phyloP scores from a whole-genome alignment of 2,113 vertebrate species.

The Noturus placidus region DNA sequence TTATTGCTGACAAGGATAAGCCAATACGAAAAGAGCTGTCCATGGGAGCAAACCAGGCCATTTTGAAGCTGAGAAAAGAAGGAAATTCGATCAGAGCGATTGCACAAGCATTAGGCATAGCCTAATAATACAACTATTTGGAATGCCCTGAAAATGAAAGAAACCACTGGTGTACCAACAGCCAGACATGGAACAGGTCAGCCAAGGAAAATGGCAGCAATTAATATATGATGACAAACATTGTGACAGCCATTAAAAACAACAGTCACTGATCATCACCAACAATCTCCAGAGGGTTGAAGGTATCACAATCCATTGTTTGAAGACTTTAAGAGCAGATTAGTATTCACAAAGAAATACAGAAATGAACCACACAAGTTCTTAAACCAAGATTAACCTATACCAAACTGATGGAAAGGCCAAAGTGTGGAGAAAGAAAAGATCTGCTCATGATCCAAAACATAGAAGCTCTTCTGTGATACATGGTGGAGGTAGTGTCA shows the following conservation, averaged over 20 bases:
- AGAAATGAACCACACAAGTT: background rate
- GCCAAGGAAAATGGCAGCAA: background rate
- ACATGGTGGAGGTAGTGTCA: background rate
- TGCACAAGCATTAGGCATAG: background rate
- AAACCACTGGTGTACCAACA: background rate
- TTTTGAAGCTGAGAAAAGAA: background rate
- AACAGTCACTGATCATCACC: background rate
- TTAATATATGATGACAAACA: background rate
- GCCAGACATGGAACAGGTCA: background rate
- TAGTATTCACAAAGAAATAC: background rate
- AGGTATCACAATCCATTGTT: background rate
- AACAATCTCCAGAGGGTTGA: background rate
- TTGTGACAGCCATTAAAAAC: background rate
- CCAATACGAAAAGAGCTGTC: background rate
- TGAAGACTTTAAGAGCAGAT: background rate
- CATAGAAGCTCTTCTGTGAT: background rate
- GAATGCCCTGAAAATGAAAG: background rate
- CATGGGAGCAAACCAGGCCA: background rate
- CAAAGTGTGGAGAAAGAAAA: background rate
- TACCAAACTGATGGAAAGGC: background rate
- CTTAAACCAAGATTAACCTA: background rate
- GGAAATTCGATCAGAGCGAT: background rate
- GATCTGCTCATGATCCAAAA: background rate
- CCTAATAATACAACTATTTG: background rate
- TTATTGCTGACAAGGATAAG: background rate